Evolutionary conservation across 2,797 vertebrate species (phyloP).

Genomic region (Dryobates pubescens): DNA sequence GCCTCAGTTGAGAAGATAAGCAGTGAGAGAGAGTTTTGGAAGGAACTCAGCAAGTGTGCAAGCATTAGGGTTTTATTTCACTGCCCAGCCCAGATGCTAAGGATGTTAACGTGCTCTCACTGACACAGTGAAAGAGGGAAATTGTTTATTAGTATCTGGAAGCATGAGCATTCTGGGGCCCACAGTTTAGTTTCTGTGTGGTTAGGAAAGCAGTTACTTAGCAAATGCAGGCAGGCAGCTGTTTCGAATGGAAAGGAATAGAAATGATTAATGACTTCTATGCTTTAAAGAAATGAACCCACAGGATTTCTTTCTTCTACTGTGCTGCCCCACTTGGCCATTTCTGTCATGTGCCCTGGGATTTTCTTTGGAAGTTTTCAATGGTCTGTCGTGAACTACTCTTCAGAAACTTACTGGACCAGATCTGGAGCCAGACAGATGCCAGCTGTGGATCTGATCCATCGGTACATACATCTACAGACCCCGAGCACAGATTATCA

Average conservation of each 20-base stretch:
- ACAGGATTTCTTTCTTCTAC: slow-evolving; percentile 64
- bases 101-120: slow-evolving; percentile 31
- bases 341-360: slow-evolving; percentile 59
- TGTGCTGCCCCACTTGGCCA: slow-evolving; percentile 63
- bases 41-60: neutral
- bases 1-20: neutral
- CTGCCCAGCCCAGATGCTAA: slow-evolving; percentile 12
- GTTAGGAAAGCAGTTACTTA: slow-evolving; percentile 55
- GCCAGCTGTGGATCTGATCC: slow-evolving; percentile 64
- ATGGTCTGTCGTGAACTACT: slow-evolving; percentile 54
- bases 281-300: slow-evolving; percentile 68
- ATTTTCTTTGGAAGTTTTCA: slow-evolving; percentile 63
- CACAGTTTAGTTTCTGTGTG: slow-evolving; percentile 36
- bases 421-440: slow-evolving; percentile 65
- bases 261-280: slow-evolving; percentile 69
- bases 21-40: neutral
- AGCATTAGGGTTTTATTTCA: neutral
- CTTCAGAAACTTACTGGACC: slow-evolving; percentile 67
- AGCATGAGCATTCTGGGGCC: slow-evolving; percentile 46
- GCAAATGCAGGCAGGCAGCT: slow-evolving; percentile 64
- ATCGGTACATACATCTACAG: slow-evolving; percentile 46
- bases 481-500: slow-evolving; percentile 38
- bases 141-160: slow-evolving; percentile 62
- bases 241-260: slow-evolving; percentile 68
- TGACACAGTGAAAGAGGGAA: slow-evolving; percentile 40